Percentiles rank a stretch among this genome's conserved stretches.
These are phyloP conservation scores for Drosophila prostipennis DNA, from an alignment of 2,888 invertebrate species.

Conservation along the genomic window DNA sequence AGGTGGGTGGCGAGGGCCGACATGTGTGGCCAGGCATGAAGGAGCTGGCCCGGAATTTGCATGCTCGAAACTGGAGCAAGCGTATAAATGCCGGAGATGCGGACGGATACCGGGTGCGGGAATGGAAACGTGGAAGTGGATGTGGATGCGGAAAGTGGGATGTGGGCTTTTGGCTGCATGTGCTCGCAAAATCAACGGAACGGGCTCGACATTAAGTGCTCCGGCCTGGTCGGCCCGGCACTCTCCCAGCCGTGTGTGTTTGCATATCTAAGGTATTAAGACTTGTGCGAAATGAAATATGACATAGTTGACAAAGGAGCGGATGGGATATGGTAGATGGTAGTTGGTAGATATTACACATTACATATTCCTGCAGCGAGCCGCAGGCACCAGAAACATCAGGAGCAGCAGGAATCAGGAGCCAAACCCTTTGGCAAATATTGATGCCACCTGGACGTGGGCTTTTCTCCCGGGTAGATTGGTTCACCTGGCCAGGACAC, in stretches of 20 bases:
- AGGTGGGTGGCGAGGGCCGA: conserved; percentile 44
- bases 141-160: no score
- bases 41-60: conserved; percentile 73
- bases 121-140: background rate
- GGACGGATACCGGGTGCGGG: conserved; percentile 13
- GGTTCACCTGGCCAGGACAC: conserved; percentile 5
- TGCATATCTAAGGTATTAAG: conserved; percentile 67
- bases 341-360: conserved; percentile 46
- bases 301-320: conserved; percentile 74
- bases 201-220: conserved; percentile 65
- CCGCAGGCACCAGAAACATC: conserved; percentile 13
- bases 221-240: conserved; percentile 22
- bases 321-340: conserved; percentile 43
- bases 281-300: conserved; percentile 71
- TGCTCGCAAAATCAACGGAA: conserved; percentile 57
- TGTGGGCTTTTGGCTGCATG: conserved; percentile 19
- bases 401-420: conserved; percentile 16
- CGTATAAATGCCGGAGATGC: conserved; percentile 38
- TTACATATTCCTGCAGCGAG: conserved; percentile 30
- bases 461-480: conserved; percentile 8
- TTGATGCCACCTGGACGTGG: conserved; percentile 40
- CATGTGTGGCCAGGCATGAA: conserved; percentile 77
- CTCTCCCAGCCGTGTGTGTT: conserved; percentile 15
- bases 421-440: conserved; percentile 50
- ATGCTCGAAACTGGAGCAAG: conserved; percentile 59